phyloP scores from a whole-genome alignment of 2,113 vertebrate genomes.

The Fulmarus glacialis region DNA sequence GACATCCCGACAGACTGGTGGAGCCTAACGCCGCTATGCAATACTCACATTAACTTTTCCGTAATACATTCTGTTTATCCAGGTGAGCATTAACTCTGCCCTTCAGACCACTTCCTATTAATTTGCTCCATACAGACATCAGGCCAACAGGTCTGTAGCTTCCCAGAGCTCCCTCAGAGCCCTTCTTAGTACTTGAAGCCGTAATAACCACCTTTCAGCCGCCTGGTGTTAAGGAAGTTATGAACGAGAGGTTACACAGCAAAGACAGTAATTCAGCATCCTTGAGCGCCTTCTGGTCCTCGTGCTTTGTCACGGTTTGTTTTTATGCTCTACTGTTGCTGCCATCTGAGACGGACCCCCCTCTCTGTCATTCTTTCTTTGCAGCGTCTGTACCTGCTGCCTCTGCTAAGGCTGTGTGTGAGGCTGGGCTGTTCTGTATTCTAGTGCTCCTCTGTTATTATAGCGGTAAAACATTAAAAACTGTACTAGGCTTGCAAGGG shows the following conservation, averaged over 20 bases:
- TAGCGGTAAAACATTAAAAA: not conserved
- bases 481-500: not conserved
- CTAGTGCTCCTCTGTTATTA: not conserved
- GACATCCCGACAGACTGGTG: too few relatives aligned
- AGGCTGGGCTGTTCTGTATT: too few relatives aligned
- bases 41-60: not conserved
- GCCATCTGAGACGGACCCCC: not conserved
- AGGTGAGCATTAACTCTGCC: not conserved
- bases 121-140: not conserved
- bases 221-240: too few relatives aligned
- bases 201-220: not conserved
- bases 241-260: fast-evolving
- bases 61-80: not conserved
- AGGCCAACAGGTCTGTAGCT: not conserved
- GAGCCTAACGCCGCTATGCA: fast-evolving
- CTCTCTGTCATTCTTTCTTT: not conserved
- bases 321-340: not conserved
- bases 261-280: not conserved
- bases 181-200: not conserved
- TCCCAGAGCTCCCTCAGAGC: not conserved
- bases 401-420: not conserved
- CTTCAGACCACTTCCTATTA: not conserved
- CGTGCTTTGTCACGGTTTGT: not conserved
- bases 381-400: not conserved
- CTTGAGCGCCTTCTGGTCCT: not conserved